Percentiles rank a stretch among this genome's conserved stretches.
phyloP scores from a whole-genome alignment of 2,888 invertebrate species.

The Choreutis nemorana region DNA sequence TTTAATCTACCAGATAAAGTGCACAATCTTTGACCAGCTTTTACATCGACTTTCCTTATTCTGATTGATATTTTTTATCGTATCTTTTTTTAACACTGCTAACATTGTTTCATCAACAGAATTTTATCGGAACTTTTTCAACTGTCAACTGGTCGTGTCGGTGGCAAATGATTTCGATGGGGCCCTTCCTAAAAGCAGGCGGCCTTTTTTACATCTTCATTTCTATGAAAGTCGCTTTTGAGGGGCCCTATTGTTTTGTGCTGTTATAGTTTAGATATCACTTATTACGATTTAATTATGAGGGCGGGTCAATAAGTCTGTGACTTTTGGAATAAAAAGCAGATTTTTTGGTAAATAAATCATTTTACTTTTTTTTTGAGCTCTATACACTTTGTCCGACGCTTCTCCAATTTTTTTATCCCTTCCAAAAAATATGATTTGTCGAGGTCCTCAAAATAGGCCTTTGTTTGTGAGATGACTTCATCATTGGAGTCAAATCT shows the following conservation, averaged over 20 bases:
- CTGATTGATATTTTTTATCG: constrained; percentile 6
- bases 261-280: not conserved
- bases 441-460: too few relatives aligned
- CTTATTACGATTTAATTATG: constrained; percentile 5
- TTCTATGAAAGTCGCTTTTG: not conserved
- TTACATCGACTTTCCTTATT: constrained; percentile 10
- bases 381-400: constrained; percentile 1
- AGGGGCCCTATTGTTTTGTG: not conserved
- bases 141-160: too few relatives aligned
- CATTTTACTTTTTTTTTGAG: too few relatives aligned
- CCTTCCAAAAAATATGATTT: too few relatives aligned
- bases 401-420: too few relatives aligned
- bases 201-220: not conserved
- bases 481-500: too few relatives aligned
- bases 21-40: constrained; percentile 9
- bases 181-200: not conserved
- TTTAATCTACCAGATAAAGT: constrained; percentile 4
- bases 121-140: constrained; percentile 1
- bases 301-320: too few relatives aligned
- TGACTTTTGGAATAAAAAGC: too few relatives aligned
- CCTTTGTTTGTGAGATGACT: too few relatives aligned
- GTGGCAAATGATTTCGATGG: too few relatives aligned
- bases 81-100: constrained; percentile 1
- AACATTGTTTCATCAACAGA: constrained; percentile 1
- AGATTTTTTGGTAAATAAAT: too few relatives aligned